Evolutionary conservation across 2,797 vertebrate species (phyloP).

Genomic region (Muraenolepis orangiensis): DNA sequence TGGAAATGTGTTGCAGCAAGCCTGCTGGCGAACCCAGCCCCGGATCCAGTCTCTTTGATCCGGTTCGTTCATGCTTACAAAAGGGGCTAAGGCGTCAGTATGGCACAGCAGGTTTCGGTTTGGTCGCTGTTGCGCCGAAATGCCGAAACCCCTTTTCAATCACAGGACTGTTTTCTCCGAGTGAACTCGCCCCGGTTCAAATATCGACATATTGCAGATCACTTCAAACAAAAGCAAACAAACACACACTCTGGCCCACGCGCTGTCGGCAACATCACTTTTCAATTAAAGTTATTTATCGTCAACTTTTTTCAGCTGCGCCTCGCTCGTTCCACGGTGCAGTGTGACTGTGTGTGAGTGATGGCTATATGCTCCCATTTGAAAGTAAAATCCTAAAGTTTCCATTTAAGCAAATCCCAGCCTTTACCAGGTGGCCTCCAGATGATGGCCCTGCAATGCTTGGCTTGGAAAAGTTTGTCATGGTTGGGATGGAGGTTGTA

Average conservation of each 20-base stretch:
- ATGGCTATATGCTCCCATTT: slow-evolving; percentile 5
- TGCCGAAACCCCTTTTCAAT: slow-evolving; percentile 10
- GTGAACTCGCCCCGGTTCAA: slow-evolving; percentile 3
- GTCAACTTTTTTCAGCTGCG: slow-evolving; percentile 14
- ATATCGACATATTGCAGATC: slow-evolving; percentile 1
- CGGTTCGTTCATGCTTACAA: slow-evolving; percentile 12
- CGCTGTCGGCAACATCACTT: slow-evolving; percentile 18
- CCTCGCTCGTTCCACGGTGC: slow-evolving; percentile 7
- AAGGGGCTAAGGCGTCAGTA: not conserved
- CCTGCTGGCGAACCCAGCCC: slow-evolving; percentile 23
- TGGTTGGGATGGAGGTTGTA: not conserved
- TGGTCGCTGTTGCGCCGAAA: slow-evolving; percentile 10
- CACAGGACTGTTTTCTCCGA: slow-evolving; percentile 11
- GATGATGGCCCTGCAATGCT: slow-evolving; percentile 20
- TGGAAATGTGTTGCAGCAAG: slow-evolving; percentile 36
- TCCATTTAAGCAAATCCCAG: slow-evolving; percentile 8
- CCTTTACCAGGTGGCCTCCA: slow-evolving; percentile 41
- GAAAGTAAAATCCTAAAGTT: slow-evolving; percentile 25
- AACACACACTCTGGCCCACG: slow-evolving; percentile 17
- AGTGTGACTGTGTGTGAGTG: slow-evolving; percentile 25
- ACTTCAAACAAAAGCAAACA: slow-evolving; percentile 29
- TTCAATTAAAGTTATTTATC: slow-evolving; percentile 35
- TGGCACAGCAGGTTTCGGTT: slow-evolving; percentile 27
- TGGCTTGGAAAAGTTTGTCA: not conserved
- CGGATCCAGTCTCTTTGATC: slow-evolving; percentile 9